A percentile compares a stretch with the other conserved stretches of the same genome.
Conservation (phyloP, 2,797 vertebrate genomes). For the Syncerus caffer region DNA sequence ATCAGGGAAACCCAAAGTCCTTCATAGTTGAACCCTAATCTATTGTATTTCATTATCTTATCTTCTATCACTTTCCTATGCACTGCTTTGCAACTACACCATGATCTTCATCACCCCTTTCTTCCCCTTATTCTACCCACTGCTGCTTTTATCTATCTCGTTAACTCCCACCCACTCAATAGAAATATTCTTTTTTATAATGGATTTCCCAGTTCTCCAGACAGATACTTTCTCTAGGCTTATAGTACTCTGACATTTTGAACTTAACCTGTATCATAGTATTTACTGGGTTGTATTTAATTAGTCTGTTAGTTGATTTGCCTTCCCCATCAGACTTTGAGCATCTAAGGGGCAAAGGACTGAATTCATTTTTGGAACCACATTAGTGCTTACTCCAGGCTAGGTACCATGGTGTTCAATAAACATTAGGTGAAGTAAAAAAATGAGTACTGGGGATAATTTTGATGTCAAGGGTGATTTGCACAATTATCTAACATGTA, state of each 20-base stretch:
- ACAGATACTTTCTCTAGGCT: not conserved
- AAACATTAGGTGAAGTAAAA: not conserved
- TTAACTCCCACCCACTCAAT: not conserved
- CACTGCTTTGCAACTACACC: not conserved
- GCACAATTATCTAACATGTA: not conserved
- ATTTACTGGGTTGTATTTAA: not conserved
- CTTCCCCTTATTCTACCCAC: too few species aligned
- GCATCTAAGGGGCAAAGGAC: not conserved
- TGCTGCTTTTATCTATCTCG: not conserved
- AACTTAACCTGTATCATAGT: not conserved
- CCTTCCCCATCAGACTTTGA: not conserved
- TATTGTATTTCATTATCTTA: not conserved
- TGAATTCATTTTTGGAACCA: not conserved
- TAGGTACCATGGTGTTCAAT: not conserved
- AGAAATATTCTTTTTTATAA: not conserved
- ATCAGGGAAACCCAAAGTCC: not conserved
- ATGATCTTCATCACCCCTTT: not conserved
- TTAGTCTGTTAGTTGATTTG: constrained; percentile 18
- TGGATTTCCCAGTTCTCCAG: not conserved
- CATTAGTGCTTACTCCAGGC: not conserved
- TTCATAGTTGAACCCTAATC: not conserved
- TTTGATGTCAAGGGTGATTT: not conserved
- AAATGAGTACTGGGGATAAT: not conserved
- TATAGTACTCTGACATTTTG: not conserved
- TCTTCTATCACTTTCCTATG: too few species aligned